Evolutionary conservation across 2,888 invertebrate genomes (phyloP).

Genomic region (Erebia palarica): DNA sequence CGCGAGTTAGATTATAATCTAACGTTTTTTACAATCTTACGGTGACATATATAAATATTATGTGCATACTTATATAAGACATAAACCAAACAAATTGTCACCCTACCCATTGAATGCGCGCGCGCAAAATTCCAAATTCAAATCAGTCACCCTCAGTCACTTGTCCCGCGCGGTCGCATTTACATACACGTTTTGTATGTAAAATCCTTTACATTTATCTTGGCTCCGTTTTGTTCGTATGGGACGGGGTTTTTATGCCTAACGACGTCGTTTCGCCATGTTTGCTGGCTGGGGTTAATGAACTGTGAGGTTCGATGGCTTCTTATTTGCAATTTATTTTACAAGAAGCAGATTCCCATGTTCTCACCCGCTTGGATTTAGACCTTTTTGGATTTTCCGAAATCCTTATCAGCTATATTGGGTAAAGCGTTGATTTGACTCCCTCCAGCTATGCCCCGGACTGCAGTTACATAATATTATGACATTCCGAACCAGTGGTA

Average conservation of each 20-base stretch:
- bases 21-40: no score
- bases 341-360: not conserved
- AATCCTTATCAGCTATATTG: not conserved
- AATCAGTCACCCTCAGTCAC: conserved; percentile 71
- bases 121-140: conserved; percentile 76
- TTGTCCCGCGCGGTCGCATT: conserved; percentile 66
- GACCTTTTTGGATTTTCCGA: no score
- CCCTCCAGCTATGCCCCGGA: no score
- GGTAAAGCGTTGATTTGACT: not conserved
- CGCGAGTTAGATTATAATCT: no score
- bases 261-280: conserved; percentile 59
- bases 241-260: conserved; percentile 63
- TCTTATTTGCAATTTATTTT: conserved; percentile 7
- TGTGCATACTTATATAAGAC: conserved; percentile 10
- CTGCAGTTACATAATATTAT: no score
- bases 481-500: no score
- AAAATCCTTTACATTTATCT: conserved; percentile 59
- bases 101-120: conserved; percentile 70
- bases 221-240: conserved; percentile 51
- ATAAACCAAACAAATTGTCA: conserved; percentile 45
- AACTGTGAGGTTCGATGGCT: conserved; percentile 22
- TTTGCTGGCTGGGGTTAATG: conserved; percentile 30
- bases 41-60: not conserved
- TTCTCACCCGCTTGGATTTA: no score
- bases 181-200: conserved; percentile 72